A percentile compares a stretch with the other conserved stretches of the same genome.
Evolutionary conservation across 1,140 invertebrate genomes (phyloP).

Genomic region (Pogonomyrmex barbatus): DNA sequence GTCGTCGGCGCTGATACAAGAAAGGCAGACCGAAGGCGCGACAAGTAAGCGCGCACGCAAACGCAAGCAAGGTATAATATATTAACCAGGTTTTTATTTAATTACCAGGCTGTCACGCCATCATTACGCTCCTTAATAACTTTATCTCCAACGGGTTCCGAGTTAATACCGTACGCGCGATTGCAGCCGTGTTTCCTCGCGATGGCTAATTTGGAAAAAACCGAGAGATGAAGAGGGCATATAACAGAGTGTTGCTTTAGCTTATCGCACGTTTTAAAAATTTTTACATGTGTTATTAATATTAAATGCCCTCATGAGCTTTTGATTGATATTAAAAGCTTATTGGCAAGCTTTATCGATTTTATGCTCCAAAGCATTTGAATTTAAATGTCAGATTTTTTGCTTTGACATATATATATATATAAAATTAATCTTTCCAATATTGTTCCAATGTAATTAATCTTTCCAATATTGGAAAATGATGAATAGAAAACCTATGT

Average conservation of each 20-base stretch:
- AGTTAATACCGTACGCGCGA: conserved; percentile 46
- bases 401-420: background rate
- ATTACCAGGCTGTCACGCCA: conserved; percentile 61
- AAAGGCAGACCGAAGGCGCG: conserved; percentile 36
- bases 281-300: background rate
- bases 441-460: background rate
- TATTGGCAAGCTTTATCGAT: no score
- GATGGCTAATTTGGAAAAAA: conserved; percentile 12
- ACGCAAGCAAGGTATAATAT: conserved; percentile 53
- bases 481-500: background rate
- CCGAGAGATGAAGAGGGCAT: conserved; percentile 5
- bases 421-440: background rate
- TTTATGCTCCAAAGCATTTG: background rate
- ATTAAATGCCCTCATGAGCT: background rate
- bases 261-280: conserved; percentile 13
- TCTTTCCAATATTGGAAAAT: background rate
- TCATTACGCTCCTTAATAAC: conserved; percentile 66
- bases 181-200: conserved; percentile 23
- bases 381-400: conserved; percentile 9
- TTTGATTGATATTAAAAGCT: no score
- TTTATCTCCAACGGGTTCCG: conserved; percentile 59
- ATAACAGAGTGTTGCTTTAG: conserved; percentile 10
- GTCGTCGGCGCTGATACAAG: conserved; percentile 25
- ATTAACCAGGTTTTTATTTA: conserved; percentile 66
- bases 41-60: conserved; percentile 43